Evolutionary conservation across 2,113 vertebrate genomes (phyloP).

Genomic region (Gadus chalcogrammus): DNA sequence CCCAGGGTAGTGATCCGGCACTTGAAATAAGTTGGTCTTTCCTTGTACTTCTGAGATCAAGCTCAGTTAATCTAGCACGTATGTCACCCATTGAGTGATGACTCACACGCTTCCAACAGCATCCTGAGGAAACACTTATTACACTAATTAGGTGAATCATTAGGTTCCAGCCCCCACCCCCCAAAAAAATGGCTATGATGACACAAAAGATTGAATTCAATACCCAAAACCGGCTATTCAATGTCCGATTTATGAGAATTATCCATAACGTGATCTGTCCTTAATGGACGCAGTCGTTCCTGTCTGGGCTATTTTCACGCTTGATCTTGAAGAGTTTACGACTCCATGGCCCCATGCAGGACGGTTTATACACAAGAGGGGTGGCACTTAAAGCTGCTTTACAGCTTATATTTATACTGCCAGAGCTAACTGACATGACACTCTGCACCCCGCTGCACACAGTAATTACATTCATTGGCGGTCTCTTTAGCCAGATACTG

Average conservation of each 20-base stretch:
- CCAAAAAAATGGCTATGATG: conserved; percentile 22
- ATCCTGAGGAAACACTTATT: conserved; percentile 63
- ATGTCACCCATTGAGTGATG: conserved; percentile 53
- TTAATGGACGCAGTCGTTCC: no score
- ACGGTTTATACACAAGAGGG: conserved; percentile 50
- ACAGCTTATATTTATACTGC: conserved; percentile 67
- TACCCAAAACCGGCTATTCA: not conserved
- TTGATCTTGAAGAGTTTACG: conserved; percentile 43
- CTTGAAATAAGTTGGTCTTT: no score
- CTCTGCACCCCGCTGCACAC: conserved; percentile 58
- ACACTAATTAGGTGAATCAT: conserved; percentile 66
- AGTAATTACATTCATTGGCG: conserved; percentile 73
- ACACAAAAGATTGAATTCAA: conserved; percentile 16
- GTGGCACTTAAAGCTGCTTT: conserved; percentile 61
- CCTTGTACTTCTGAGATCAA: no score
- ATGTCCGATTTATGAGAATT: no score
- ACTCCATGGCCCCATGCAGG: conserved; percentile 47
- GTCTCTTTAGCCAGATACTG: conserved; percentile 68
- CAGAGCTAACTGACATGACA: conserved; percentile 68
- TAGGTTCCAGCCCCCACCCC: conserved; percentile 29
- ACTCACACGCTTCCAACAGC: conserved; percentile 58
- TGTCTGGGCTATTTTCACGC: conserved; percentile 6
- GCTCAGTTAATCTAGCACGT: conserved; percentile 19
- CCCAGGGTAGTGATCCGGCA: no score
- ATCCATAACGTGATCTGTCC: no score